These are phyloP conservation scores for Aeoliscus strigatus DNA, from an alignment of 2,797 vertebrate species.

Conservation along the genomic window DNA sequence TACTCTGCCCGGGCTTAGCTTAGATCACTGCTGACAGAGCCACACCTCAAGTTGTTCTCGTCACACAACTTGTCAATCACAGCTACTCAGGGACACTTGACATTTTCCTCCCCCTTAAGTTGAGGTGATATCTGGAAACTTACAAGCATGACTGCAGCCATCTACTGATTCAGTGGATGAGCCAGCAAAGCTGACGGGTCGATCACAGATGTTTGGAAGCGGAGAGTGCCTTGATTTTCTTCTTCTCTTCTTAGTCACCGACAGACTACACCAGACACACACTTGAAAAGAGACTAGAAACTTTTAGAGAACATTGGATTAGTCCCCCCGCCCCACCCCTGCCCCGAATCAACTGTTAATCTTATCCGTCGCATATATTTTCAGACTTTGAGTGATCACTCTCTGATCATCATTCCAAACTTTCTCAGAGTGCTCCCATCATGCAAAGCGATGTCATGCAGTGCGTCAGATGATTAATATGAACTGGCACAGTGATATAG, in stretches of 20 bases:
- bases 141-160: conserved; percentile 21
- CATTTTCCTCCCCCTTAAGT: conserved; percentile 7
- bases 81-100: conserved; percentile 29
- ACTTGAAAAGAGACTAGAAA: conserved; percentile 51
- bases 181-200: conserved; percentile 36
- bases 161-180: conserved; percentile 46
- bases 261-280: conserved; percentile 44
- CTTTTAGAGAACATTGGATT: conserved; percentile 47
- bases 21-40: conserved; percentile 59
- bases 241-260: conserved; percentile 21
- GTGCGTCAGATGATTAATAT: conserved; percentile 70
- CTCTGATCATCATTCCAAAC: conserved; percentile 57
- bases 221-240: conserved; percentile 31
- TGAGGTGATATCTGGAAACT: conserved; percentile 12
- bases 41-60: conserved; percentile 48
- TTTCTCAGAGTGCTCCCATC: conserved; percentile 49
- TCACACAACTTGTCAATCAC: conserved; percentile 56
- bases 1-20: conserved; percentile 49
- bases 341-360: conserved; percentile 40
- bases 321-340: conserved; percentile 45
- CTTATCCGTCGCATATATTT: conserved; percentile 38
- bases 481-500: conserved; percentile 70
- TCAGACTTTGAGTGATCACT: conserved; percentile 61
- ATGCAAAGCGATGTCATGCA: conserved; percentile 65
- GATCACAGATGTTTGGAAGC: conserved; percentile 53